Conservation (phyloP, 2,888 invertebrate genomes). For the Ophioninae sp. region DNA sequence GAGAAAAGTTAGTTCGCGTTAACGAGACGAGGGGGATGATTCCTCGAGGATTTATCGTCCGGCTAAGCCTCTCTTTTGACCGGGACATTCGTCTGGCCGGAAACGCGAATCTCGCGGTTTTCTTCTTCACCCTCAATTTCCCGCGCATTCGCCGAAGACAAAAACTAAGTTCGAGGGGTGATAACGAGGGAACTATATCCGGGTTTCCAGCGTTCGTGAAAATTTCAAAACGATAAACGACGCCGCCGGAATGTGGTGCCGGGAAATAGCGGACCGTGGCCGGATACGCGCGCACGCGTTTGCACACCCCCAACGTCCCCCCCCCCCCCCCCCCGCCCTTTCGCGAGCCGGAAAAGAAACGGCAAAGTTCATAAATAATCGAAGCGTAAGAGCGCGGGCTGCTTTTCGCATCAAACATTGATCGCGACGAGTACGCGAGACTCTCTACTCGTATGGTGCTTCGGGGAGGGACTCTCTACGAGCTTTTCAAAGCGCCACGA, state of each 20-base stretch:
- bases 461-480: too few relatives aligned
- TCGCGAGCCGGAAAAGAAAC: constrained; percentile 70
- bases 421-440: constrained; percentile 67
- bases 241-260: neutral
- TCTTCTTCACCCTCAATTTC: neutral
- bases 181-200: too few relatives aligned
- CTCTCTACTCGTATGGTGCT: too few relatives aligned
- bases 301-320: neutral
- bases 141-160: neutral
- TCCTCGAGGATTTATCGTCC: constrained; percentile 73
- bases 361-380: constrained; percentile 80
- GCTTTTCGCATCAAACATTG: constrained; percentile 80
- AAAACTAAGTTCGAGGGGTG: neutral
- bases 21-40: constrained; percentile 41
- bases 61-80: constrained; percentile 73
- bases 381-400: constrained; percentile 74
- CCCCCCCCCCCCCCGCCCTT: too few relatives aligned
- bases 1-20: constrained; percentile 44
- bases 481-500: neutral
- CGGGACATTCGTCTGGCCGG: constrained; percentile 67
- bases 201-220: too few relatives aligned
- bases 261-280: neutral
- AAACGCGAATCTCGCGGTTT: neutral
- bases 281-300: neutral
- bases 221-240: too few relatives aligned